A percentile compares a stretch with the other conserved stretches of the same genome.
phyloP scores from a whole-genome alignment of 2,888 invertebrate species.

The Hemithea aestivaria region DNA sequence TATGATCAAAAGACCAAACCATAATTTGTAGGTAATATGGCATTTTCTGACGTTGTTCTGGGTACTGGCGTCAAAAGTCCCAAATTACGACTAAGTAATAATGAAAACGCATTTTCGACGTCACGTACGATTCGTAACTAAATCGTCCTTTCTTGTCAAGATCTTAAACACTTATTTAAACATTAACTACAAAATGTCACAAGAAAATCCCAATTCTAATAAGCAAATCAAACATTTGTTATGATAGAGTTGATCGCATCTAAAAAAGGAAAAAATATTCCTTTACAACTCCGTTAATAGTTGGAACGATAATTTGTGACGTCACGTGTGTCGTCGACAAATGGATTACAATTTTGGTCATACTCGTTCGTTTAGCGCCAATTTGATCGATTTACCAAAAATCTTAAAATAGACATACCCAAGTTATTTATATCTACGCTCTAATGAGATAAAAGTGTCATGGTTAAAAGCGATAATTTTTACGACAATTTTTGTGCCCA shows the following conservation, averaged over 20 bases:
- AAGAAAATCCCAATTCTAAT: conserved; percentile 7
- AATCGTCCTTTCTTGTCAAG: no score
- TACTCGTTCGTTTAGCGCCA: conserved; percentile 31
- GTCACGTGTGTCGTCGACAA: conserved; percentile 26
- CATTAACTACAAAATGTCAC: background rate
- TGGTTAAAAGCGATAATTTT: conserved; percentile 26
- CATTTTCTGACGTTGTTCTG: no score
- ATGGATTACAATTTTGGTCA: conserved; percentile 33
- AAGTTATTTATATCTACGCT: conserved; percentile 35
- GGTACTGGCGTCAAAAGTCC: no score
- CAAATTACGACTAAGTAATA: no score
- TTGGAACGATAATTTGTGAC: conserved; percentile 25
- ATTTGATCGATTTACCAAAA: conserved; percentile 22
- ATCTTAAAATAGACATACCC: conserved; percentile 31
- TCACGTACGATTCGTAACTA: no score
- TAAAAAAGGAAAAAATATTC: conserved; percentile 22
- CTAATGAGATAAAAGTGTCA: conserved; percentile 30
- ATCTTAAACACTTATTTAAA: no score
- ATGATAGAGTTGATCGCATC: conserved; percentile 14
- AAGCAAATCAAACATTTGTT: conserved; percentile 4
- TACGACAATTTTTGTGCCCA: conserved; percentile 12
- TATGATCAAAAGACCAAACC: no score
- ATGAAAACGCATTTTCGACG: no score
- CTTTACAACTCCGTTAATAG: conserved; percentile 18
- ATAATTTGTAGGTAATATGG: no score